Evolutionary conservation across 2,113 vertebrate species (phyloP).

Genomic region (Erinaceus europaeus): DNA sequence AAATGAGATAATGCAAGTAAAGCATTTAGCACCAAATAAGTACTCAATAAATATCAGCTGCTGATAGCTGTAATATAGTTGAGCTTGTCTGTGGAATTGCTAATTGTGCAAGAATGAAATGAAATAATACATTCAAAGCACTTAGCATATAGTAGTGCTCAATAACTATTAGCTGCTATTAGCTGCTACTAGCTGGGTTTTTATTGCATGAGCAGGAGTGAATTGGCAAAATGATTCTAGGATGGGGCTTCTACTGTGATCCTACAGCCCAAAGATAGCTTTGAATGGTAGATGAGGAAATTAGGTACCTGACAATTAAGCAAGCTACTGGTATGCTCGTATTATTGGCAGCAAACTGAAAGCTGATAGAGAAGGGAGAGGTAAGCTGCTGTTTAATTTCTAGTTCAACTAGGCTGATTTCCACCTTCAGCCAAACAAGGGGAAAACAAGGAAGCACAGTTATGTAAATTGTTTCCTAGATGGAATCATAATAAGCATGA

Average conservation of each 20-base stretch:
- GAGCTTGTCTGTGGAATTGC: not conserved
- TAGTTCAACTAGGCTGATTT: not conserved
- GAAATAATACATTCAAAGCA: not conserved
- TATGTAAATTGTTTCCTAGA: not conserved
- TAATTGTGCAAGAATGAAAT: not conserved
- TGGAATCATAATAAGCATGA: not conserved
- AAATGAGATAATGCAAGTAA: not conserved
- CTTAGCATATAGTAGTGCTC: not conserved
- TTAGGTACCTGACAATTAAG: not conserved
- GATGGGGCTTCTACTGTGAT: not conserved
- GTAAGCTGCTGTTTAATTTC: not conserved
- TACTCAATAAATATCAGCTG: not conserved
- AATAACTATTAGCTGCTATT: not conserved
- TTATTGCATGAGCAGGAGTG: not conserved
- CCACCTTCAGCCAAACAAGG: not conserved
- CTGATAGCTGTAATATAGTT: not conserved
- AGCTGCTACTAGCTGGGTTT: not conserved
- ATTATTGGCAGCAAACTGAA: not conserved
- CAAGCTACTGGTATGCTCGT: not conserved
- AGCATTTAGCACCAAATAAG: not conserved
- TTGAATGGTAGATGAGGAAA: not conserved
- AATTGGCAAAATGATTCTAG: not conserved
- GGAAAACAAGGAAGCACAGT: not conserved
- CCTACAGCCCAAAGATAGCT: not conserved
- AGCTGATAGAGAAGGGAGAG: not conserved